Evolutionary conservation across 1,140 invertebrate species (phyloP).

Genomic region (Adoxophyes honmai): DNA sequence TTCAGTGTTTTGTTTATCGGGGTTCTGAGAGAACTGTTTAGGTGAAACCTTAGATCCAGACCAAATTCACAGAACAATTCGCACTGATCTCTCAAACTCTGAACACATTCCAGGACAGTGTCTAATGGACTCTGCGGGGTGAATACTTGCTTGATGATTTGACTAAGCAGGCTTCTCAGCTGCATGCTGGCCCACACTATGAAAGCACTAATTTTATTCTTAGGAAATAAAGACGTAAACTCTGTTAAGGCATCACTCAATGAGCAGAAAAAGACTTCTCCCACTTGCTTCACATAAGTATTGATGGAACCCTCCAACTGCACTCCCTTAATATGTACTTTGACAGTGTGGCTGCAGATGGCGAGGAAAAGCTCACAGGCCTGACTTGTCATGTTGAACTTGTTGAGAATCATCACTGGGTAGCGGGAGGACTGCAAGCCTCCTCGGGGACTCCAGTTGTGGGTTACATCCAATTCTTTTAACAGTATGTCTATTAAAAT

Average conservation of each 20-base stretch:
- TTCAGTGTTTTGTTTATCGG: slow-evolving; percentile 76
- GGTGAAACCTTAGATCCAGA: slow-evolving; percentile 85
- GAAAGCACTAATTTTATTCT: slow-evolving; percentile 88
- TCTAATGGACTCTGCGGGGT: slow-evolving; percentile 91
- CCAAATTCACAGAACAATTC: slow-evolving; percentile 78
- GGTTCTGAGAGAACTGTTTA: slow-evolving; percentile 87
- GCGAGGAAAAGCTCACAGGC: slow-evolving; percentile 92
- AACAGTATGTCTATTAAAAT: slow-evolving; percentile 90
- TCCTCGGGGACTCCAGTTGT: slow-evolving; percentile 94
- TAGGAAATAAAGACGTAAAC: slow-evolving; percentile 89
- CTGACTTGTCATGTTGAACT: slow-evolving; percentile 87
- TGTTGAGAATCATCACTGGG: slow-evolving; percentile 92
- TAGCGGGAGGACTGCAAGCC: slow-evolving; percentile 91
- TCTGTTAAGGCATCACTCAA: slow-evolving; percentile 92
- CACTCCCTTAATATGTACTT: slow-evolving; percentile 89
- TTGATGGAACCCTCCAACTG: slow-evolving; percentile 93
- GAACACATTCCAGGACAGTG: slow-evolving; percentile 91
- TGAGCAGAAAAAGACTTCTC: slow-evolving; percentile 92
- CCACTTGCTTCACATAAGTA: slow-evolving; percentile 90
- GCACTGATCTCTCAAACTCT: slow-evolving; percentile 86
- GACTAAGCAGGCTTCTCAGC: slow-evolving; percentile 88
- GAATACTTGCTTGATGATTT: slow-evolving; percentile 94
- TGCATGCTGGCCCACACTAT: slow-evolving; percentile 95
- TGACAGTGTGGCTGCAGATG: slow-evolving; percentile 89
- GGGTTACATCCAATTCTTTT: slow-evolving; percentile 91